Base-by-base conservation (phyloP, 2,888 invertebrate species). In the Perizoma flavofasciatum region DNA sequence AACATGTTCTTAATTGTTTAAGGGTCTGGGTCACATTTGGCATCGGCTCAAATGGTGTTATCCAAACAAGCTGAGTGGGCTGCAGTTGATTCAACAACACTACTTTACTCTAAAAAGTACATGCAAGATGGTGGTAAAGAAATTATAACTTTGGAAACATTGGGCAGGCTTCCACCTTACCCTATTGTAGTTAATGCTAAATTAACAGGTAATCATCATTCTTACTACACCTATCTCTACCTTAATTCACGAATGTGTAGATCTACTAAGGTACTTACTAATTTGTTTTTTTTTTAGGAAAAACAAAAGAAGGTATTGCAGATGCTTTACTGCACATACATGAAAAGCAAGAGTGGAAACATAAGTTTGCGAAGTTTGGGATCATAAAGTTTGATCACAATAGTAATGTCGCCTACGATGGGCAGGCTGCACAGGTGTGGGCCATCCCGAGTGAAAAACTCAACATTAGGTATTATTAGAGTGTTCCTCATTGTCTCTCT, bases 101-200 rank as follows among this genome's bases (percentile, higher is more conserved):
- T 95, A 7, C 75, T 92, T 5, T 91, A 90, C 67, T 91, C 92
- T 59, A 92, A 93, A 70, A 90, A 90, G 68, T 89, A 86, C 66
- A 90, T 94, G 86, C 93, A 94, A 48, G 92, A 93, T 74, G 86
- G 92, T 52, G 93, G 92, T 32, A 92, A 93, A 69, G 93, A 94
- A 50, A 85, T 95, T 45, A 85, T 85, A 49, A 89, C 93, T 7
- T 80, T 95, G 68, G 92, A 93, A 65, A 94, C 95, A 34, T 83
- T 95, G 69, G 96, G 95, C 22, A 94, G 95, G 11, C 81, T 95
- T 44, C 95, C 95, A 2, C 94, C 95, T 0, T 95, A 95, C 71
- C 94, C 95, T 2, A 88, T 95, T 46, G 93, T 95, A 49, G 88
- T 93, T 57, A 95, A 94, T 73, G 80, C 89, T 22, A 90, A 90